Conservation (phyloP, 2,888 invertebrate species). For the Sipha maydis region DNA sequence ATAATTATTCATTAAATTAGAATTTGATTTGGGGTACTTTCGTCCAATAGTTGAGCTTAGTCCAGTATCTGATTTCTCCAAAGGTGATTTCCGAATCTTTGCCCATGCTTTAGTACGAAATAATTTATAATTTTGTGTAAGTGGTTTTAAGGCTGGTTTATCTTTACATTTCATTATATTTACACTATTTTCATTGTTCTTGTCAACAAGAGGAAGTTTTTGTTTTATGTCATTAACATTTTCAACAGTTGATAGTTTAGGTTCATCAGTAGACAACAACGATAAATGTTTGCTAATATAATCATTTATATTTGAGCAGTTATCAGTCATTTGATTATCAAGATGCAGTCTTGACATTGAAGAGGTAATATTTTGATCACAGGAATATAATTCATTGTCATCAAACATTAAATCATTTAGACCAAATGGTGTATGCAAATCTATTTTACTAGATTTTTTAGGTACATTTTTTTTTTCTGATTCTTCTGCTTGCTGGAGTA, state of each 20-base stretch:
- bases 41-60: constrained; percentile 34
- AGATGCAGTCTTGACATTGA: constrained; percentile 33
- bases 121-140: constrained; percentile 12
- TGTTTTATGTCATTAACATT: background rate
- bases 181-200: background rate
- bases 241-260: constrained; percentile 16
- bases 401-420: constrained; percentile 59
- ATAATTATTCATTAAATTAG: constrained; percentile 47
- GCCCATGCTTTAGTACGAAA: constrained; percentile 43
- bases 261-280: constrained; percentile 28
- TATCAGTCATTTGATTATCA: constrained; percentile 13
- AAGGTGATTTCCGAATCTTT: constrained; percentile 41
- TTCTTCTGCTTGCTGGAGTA: constrained; percentile 40
- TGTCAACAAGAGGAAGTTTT: background rate
- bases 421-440: constrained; percentile 55
- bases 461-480: constrained; percentile 16
- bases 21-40: constrained; percentile 52
- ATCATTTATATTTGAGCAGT: constrained; percentile 51
- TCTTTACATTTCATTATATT: background rate
- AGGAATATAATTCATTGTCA: constrained; percentile 49
- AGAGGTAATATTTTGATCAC: constrained; percentile 41
- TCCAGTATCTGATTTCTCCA: constrained; percentile 51
- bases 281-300: constrained; percentile 57
- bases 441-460: constrained; percentile 26
- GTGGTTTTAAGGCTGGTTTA: background rate